phyloP scores from a whole-genome alignment of 2,888 invertebrate species.

The Drosophila atripex region DNA sequence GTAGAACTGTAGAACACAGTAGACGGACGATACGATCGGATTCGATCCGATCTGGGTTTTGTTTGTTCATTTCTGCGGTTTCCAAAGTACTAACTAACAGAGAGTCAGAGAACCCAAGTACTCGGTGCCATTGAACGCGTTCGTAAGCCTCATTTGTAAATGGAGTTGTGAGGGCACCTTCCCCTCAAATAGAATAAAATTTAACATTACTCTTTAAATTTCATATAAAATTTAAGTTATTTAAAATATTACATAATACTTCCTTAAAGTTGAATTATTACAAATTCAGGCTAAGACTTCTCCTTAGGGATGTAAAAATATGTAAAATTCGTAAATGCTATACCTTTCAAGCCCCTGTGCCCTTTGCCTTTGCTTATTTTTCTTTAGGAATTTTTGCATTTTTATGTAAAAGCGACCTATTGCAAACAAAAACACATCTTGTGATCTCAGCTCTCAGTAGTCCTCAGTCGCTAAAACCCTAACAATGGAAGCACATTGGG shows the following conservation, averaged over 20 bases:
- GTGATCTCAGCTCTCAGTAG: background rate
- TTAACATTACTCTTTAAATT: background rate
- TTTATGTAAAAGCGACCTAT: background rate
- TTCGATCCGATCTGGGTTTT: slow-evolving; percentile 7
- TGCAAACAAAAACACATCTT: background rate
- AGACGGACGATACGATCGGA: slow-evolving; percentile 1
- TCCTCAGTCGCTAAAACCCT: background rate
- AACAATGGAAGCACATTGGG: slow-evolving; percentile 17
- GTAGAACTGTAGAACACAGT: too few species aligned
- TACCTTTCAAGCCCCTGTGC: background rate
- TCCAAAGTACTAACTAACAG: background rate
- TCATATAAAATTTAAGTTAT: background rate
- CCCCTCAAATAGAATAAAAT: background rate
- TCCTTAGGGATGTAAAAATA: background rate
- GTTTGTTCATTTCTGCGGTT: slow-evolving; percentile 8
- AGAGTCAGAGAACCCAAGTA: background rate
- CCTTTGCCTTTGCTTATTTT: background rate
- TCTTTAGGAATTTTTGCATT: slow-evolving; percentile 16
- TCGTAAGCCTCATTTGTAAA: slow-evolving; percentile 42
- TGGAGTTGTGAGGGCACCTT: slow-evolving; percentile 39
- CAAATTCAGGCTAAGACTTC: background rate
- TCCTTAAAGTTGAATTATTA: too few species aligned
- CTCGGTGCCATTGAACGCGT: slow-evolving; percentile 48
- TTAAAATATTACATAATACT: too few species aligned
- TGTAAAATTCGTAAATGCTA: background rate